Percentiles rank a stretch among this genome's conserved stretches.
These are phyloP conservation scores for Eidolon dupreanum DNA, from an alignment of 2,797 vertebrate species.

Conservation along the genomic window DNA sequence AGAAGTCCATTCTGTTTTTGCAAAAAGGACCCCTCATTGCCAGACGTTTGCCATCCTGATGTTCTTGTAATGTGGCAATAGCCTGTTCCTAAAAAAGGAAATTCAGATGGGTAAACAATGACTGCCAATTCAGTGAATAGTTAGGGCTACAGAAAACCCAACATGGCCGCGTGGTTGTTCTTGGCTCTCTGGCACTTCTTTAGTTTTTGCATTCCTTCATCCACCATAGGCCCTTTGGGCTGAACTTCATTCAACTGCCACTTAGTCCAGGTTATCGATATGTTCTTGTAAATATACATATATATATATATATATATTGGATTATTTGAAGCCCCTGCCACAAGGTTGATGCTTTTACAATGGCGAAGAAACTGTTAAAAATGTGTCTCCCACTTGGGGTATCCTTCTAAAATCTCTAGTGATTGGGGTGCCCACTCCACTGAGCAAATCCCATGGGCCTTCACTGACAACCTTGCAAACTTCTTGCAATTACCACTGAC, in stretches of 20 bases:
- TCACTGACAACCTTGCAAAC: not conserved
- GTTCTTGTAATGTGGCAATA: not conserved
- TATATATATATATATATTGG: not conserved
- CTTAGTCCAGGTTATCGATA: not conserved
- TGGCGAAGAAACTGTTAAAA: not conserved
- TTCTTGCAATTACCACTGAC: not conserved
- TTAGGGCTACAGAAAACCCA: not conserved
- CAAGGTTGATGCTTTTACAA: not conserved
- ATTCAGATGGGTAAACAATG: not conserved
- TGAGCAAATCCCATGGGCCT: not conserved
- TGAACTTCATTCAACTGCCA: not conserved
- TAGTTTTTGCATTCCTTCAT: not conserved
- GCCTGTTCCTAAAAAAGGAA: not conserved
- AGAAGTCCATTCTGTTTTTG: not conserved
- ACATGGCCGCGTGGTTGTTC: not conserved
- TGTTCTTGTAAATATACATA: too few relatives aligned
- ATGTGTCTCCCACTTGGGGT: not conserved
- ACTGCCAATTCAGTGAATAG: not conserved
- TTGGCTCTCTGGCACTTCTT: not conserved
- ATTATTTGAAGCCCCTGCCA: not conserved
- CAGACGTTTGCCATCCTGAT: not conserved
- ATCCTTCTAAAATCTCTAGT: not conserved
- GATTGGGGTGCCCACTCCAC: not conserved
- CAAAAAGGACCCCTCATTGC: not conserved
- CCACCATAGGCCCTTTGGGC: not conserved